phyloP scores from a whole-genome alignment of 2,797 vertebrate species.

The Tapera naevia region DNA sequence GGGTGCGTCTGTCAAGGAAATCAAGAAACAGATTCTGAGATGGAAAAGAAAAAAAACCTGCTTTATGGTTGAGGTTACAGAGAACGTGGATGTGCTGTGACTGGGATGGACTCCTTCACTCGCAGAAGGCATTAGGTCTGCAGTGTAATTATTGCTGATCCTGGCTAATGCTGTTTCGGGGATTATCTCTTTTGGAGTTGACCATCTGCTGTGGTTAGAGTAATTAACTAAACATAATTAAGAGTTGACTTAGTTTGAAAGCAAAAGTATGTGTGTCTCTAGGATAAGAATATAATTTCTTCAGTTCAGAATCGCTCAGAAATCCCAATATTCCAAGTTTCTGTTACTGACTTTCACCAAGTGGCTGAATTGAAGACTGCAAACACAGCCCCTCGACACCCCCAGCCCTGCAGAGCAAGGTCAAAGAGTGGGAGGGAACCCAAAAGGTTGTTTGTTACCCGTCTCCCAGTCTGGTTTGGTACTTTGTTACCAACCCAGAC shows the following conservation, averaged over 20 bases:
- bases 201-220: slow-evolving; percentile 86
- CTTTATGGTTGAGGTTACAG: not conserved
- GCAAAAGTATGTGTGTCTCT: not conserved
- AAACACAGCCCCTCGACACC: not conserved
- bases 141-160: slow-evolving; percentile 90
- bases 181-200: slow-evolving; percentile 87
- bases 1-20: no score
- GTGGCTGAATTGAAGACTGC: not conserved
- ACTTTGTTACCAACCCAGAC: not conserved
- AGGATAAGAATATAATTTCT: not conserved
- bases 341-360: not conserved
- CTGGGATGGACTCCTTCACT: not conserved
- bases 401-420: no score
- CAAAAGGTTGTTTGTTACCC: not conserved
- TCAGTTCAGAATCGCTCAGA: not conserved
- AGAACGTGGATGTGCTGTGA: not conserved
- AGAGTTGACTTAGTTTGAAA: slow-evolving; percentile 50
- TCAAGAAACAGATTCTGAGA: no score
- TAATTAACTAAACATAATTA: slow-evolving; percentile 62
- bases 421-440: not conserved
- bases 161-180: slow-evolving; percentile 88
- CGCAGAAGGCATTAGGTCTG: slow-evolving; percentile 75
- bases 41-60: not conserved
- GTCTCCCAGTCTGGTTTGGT: not conserved
- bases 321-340: not conserved